Evolutionary conservation across 1,140 invertebrate genomes (phyloP).

Genomic region (Drosophila ironensis): DNA sequence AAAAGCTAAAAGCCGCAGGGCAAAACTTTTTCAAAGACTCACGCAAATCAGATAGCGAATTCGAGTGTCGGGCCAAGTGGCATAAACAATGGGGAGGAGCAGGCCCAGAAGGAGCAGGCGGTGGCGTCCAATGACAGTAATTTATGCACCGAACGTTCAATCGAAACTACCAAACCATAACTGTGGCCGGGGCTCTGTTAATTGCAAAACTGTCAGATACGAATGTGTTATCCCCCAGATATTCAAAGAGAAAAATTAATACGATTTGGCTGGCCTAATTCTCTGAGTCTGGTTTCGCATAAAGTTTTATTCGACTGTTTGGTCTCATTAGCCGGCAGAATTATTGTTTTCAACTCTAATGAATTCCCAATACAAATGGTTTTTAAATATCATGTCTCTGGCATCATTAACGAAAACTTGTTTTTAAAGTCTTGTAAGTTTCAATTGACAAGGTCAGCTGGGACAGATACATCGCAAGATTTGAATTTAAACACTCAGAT

Average conservation of each 20-base stretch:
- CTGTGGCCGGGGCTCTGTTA: conserved; percentile 50
- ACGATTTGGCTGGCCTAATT: no score
- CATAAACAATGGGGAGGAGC: conserved; percentile 54
- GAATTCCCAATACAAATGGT: no score
- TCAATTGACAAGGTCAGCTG: conserved; percentile 46
- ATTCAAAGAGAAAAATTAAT: no score
- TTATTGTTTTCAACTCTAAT: no score
- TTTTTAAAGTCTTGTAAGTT: conserved; percentile 18
- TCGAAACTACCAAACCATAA: conserved; percentile 45
- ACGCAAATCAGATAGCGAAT: conserved; percentile 75
- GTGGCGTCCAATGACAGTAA: conserved; percentile 49
- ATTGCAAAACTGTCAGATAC: conserved; percentile 52
- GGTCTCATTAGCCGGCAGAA: no score
- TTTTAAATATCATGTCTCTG: conserved; percentile 1
- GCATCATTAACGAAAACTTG: background rate
- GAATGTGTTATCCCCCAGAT: background rate
- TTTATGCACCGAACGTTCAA: conserved; percentile 62
- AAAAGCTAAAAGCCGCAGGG: conserved; percentile 7
- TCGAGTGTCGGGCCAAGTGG: conserved; percentile 74
- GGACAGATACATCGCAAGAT: conserved; percentile 46
- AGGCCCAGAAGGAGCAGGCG: background rate
- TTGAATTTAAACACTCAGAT: conserved; percentile 24
- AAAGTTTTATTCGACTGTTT: no score
- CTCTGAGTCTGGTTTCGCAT: no score
- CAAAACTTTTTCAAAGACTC: conserved; percentile 53